These are phyloP conservation scores for Carterocephalus palaemon DNA, from an alignment of 2,888 invertebrate species.

Conservation along the genomic window DNA sequence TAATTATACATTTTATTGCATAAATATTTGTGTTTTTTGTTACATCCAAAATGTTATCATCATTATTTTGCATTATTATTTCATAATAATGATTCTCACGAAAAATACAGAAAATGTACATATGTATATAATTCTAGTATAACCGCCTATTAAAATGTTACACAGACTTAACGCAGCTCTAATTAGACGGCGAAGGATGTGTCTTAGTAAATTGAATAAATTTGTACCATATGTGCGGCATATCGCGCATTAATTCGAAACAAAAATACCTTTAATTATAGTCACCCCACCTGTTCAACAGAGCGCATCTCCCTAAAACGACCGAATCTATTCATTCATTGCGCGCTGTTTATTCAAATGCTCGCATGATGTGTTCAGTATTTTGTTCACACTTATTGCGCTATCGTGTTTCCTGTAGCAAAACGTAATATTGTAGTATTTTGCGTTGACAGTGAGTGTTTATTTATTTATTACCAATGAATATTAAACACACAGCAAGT, in stretches of 20 bases:
- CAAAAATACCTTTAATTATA: constrained; percentile 75
- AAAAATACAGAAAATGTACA: no score
- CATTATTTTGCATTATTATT: no score
- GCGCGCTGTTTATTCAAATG: constrained; percentile 58
- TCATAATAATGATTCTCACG: no score
- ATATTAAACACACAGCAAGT: constrained; percentile 68
- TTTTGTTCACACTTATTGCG: constrained; percentile 37
- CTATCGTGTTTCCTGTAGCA: constrained; percentile 28
- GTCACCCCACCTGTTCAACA: constrained; percentile 76
- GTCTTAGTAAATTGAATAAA: constrained; percentile 6
- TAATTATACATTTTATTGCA: no score
- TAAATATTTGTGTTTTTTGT: no score
- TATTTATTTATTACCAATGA: constrained; percentile 40
- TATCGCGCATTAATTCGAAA: constrained; percentile 67
- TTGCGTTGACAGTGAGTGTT: constrained; percentile 24
- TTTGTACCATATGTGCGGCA: constrained; percentile 8
- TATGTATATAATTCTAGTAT: no score
- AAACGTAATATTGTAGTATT: constrained; percentile 16
- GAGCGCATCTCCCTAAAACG: constrained; percentile 78
- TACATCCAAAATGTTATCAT: no score
- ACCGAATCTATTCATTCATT: constrained; percentile 69
- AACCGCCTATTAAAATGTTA: no score
- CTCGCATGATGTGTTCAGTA: constrained; percentile 42
- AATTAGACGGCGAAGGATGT: neutral
- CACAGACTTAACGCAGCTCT: no score